These are phyloP conservation scores for Ephestia elutella DNA, from an alignment of 1,140 invertebrate genomes.

Conservation along the genomic window DNA sequence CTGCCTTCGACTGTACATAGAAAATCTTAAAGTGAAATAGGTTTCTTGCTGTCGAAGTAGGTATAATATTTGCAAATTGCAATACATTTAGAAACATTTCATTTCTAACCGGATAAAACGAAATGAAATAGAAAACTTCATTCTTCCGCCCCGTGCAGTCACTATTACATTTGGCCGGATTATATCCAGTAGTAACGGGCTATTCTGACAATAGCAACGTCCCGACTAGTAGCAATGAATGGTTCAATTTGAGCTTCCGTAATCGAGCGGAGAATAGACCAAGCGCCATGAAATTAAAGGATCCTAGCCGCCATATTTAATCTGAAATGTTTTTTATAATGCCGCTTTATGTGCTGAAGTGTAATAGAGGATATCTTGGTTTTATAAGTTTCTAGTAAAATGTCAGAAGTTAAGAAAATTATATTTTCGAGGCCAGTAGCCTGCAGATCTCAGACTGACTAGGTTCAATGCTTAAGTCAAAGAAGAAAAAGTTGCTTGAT, in stretches of 20 bases:
- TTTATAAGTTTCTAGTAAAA: slow-evolving; percentile 3
- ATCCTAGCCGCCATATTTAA: slow-evolving; percentile 5
- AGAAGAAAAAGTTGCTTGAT: too few species aligned
- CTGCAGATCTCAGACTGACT: too few species aligned
- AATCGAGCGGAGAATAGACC: slow-evolving; percentile 7
- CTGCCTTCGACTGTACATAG: too few species aligned
- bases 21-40: too few species aligned
- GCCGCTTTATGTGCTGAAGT: background rate
- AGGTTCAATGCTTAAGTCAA: too few species aligned
- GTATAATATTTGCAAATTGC: too few species aligned
- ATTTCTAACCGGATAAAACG: background rate
- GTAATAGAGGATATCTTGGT: background rate
- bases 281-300: slow-evolving; percentile 10
- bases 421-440: too few species aligned
- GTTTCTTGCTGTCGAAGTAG: too few species aligned
- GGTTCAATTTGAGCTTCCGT: slow-evolving; percentile 9
- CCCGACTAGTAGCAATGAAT: slow-evolving; percentile 8
- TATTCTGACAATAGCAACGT: background rate
- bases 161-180: slow-evolving; percentile 1
- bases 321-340: slow-evolving; percentile 11
- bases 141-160: background rate
- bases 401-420: too few species aligned
- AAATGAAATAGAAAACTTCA: slow-evolving; percentile 2
- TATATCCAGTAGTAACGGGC: slow-evolving; percentile 4
- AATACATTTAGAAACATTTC: background rate